These are phyloP conservation scores for Lymantria dispar DNA, from an alignment of 2,888 invertebrate genomes.

Conservation along the genomic window DNA sequence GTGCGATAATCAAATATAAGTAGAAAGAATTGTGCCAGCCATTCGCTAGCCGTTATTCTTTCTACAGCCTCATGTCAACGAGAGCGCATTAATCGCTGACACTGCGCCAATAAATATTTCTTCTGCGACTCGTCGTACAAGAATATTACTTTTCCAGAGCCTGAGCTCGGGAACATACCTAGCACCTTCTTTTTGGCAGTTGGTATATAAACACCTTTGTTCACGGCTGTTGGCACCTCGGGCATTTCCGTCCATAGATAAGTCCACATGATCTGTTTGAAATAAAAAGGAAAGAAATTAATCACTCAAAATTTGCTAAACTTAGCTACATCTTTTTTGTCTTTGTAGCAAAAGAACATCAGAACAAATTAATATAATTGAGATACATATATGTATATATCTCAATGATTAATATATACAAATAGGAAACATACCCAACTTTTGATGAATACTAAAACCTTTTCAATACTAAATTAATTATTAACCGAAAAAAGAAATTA, in stretches of 20 bases:
- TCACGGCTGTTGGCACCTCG: slow-evolving; percentile 84
- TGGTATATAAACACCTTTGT: slow-evolving; percentile 86
- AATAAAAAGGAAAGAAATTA: neutral
- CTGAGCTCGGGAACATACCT: slow-evolving; percentile 84
- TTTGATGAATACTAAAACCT: too few species aligned
- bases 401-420: too few species aligned
- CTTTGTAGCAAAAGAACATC: too few species aligned
- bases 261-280: slow-evolving; percentile 86
- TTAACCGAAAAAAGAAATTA: slow-evolving; percentile 21
- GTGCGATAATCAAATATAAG: slow-evolving; percentile 69
- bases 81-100: slow-evolving; percentile 61
- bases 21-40: slow-evolving; percentile 71
- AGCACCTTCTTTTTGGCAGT: slow-evolving; percentile 83
- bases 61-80: slow-evolving; percentile 77
- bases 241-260: slow-evolving; percentile 90
- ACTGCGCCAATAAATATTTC: slow-evolving; percentile 67
- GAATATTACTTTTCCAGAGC: slow-evolving; percentile 83
- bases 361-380: too few species aligned
- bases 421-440: too few species aligned
- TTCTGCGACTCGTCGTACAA: slow-evolving; percentile 73
- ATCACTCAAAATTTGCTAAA: too few species aligned
- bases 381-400: too few species aligned
- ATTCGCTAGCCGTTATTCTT: slow-evolving; percentile 50
- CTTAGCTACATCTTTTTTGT: too few species aligned
- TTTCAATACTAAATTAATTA: too few species aligned